These are phyloP conservation scores for Nibea albiflora DNA, from an alignment of 2,113 vertebrate genomes.

Conservation along the genomic window DNA sequence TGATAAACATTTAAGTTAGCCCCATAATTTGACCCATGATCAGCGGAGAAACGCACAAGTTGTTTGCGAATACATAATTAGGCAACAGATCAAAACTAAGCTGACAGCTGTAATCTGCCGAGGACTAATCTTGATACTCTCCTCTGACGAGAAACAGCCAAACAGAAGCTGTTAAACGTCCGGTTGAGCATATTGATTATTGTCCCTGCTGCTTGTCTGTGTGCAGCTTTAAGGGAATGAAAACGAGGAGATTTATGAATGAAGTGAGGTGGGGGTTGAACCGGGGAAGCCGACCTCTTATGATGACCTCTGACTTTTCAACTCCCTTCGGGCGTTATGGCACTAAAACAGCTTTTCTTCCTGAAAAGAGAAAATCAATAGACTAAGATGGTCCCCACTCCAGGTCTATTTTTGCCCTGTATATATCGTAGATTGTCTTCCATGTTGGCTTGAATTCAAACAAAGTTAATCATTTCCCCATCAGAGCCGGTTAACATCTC, in stretches of 20 bases:
- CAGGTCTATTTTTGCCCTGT: background rate
- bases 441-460: background rate
- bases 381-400: background rate
- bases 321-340: conserved; percentile 23
- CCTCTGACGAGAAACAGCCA: conserved; percentile 3
- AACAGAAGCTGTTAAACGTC: conserved; percentile 19
- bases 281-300: conserved; percentile 47
- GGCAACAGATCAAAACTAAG: background rate
- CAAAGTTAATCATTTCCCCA: background rate
- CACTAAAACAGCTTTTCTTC: conserved; percentile 52
- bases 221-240: conserved; percentile 23
- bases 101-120: background rate
- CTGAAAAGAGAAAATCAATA: conserved; percentile 59
- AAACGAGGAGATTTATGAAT: conserved; percentile 31
- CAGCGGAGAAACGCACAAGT: background rate
- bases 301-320: conserved; percentile 47
- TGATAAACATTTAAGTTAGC: background rate
- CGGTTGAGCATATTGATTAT: conserved; percentile 48
- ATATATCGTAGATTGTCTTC: background rate
- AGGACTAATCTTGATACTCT: background rate
- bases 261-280: conserved; percentile 36
- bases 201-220: conserved; percentile 5
- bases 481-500: background rate
- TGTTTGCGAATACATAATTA: background rate
- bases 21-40: background rate